phyloP scores from a whole-genome alignment of 1,140 invertebrate species.

The Littorina saxatilis region DNA sequence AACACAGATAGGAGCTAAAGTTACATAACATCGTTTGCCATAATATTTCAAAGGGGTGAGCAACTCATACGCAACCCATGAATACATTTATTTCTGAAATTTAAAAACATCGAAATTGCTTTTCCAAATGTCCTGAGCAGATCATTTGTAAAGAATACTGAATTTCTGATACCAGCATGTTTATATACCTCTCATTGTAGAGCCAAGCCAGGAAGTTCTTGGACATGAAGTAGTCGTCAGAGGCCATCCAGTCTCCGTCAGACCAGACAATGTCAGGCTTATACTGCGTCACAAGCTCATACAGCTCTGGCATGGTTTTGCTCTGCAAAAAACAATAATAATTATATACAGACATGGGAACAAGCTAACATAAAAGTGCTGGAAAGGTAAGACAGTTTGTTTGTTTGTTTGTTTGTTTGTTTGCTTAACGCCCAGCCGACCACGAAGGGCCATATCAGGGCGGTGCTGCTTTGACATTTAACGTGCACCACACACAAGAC shows the following conservation, averaged over 20 bases:
- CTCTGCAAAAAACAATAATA: slow-evolving; percentile 48
- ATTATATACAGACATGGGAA: background rate
- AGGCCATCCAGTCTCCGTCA: slow-evolving; percentile 82
- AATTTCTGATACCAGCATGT: background rate
- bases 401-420: background rate
- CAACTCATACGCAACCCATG: background rate
- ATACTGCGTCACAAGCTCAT: slow-evolving; percentile 83
- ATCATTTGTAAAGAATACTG: slow-evolving; percentile 11
- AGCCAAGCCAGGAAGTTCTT: slow-evolving; percentile 88
- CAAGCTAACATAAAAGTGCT: background rate
- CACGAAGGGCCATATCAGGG: too few species aligned
- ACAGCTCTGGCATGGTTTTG: slow-evolving; percentile 77
- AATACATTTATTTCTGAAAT: background rate
- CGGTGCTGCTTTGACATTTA: too few species aligned
- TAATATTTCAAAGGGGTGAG: background rate
- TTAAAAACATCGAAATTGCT: background rate
- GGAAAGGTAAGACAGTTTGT: background rate
- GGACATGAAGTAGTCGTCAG: slow-evolving; percentile 82
- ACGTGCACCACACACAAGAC: too few species aligned
- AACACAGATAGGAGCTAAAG: background rate
- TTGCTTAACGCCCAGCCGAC: too few species aligned
- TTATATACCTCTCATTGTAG: slow-evolving; percentile 90
- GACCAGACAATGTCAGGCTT: slow-evolving; percentile 95
- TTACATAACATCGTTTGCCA: background rate
- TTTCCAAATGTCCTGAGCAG: too few species aligned